Conservation (phyloP, 2,797 vertebrate genomes). For the Apodemus agrarius region DNA sequence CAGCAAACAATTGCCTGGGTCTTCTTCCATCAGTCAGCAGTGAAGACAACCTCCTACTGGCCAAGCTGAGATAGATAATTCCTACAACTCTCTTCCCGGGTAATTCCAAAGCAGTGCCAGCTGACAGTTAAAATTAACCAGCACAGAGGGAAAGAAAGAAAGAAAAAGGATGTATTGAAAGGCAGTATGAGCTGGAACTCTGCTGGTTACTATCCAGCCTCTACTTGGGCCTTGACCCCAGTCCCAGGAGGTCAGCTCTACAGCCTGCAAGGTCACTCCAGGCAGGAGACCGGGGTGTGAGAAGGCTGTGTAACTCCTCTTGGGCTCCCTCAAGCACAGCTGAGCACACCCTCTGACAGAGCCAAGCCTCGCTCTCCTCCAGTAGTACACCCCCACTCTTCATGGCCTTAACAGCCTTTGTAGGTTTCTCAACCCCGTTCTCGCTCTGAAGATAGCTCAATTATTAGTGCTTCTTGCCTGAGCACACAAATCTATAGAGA, state of each 20-base stretch:
- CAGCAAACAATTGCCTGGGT: neutral
- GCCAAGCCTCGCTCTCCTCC: neutral
- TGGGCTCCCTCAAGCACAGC: neutral
- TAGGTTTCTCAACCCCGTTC: neutral
- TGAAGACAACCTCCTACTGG: neutral
- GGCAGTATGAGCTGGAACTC: neutral
- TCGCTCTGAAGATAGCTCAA: neutral
- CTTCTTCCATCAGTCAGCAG: neutral
- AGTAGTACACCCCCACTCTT: neutral
- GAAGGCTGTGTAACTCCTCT: neutral
- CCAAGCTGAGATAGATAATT: no score
- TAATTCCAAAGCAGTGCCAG: neutral
- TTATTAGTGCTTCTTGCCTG: neutral
- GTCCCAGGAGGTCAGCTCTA: neutral
- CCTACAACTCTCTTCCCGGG: neutral
- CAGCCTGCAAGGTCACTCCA: neutral
- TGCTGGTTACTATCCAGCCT: neutral
- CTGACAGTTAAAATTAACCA: neutral
- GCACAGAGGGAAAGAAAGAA: neutral
- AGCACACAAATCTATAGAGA: neutral
- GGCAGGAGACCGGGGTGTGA: neutral
- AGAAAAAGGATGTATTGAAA: neutral
- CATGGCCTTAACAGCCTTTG: neutral
- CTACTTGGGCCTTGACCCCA: neutral
- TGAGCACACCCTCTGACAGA: neutral